These are phyloP conservation scores for Antheraea assamensis DNA, from an alignment of 2,888 invertebrate species.

Conservation along the genomic window DNA sequence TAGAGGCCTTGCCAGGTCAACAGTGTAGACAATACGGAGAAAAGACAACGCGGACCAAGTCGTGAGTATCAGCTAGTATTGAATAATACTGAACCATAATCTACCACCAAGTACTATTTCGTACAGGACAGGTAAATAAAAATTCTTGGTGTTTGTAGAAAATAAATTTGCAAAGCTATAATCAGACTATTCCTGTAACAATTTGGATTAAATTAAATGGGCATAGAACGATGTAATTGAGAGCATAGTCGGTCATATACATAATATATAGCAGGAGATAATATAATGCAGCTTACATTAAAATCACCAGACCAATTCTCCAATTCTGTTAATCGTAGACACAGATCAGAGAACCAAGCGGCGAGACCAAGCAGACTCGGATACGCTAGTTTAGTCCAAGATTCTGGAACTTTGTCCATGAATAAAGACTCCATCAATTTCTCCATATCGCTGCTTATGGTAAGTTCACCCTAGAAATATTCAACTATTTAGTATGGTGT, in stretches of 20 bases:
- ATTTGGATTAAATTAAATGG: neutral
- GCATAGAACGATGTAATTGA: neutral
- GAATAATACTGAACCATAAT: no score
- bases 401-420: conserved; percentile 93
- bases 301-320: conserved; percentile 96
- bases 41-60: no score
- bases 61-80: no score
- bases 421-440: conserved; percentile 91
- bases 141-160: neutral
- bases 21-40: no score
- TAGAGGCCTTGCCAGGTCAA: no score
- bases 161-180: neutral
- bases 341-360: conserved; percentile 94
- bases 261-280: neutral
- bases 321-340: conserved; percentile 89
- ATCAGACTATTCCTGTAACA: neutral
- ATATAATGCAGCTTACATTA: conserved; percentile 66
- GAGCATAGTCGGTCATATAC: neutral
- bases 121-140: no score
- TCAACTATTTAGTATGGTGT: neutral
- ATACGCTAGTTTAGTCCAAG: conserved; percentile 94
- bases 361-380: conserved; percentile 92
- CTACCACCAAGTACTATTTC: no score
- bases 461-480: conserved; percentile 89
- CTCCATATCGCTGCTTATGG: conserved; percentile 97